These are phyloP conservation scores for Hirudinaria manillensis DNA, from an alignment of 2,888 invertebrate genomes.

Conservation along the genomic window DNA sequence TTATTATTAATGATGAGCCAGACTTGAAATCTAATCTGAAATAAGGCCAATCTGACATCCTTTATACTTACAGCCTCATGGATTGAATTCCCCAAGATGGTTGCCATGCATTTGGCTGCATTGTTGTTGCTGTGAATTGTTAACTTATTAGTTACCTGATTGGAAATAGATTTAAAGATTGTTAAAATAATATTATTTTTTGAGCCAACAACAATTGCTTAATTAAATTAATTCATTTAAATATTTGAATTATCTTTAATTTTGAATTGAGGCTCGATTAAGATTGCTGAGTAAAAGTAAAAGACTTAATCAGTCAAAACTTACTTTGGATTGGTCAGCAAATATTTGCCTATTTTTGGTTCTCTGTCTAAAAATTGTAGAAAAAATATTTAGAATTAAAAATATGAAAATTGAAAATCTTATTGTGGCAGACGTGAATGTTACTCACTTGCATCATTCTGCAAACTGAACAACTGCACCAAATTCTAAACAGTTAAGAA, in stretches of 20 bases:
- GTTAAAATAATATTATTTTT: no score
- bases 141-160: background rate
- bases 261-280: no score
- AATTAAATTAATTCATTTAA: no score
- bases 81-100: constrained; percentile 13
- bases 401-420: no score
- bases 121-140: background rate
- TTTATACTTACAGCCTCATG: constrained; percentile 7
- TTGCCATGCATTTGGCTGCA: constrained; percentile 23
- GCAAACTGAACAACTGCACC: no score
- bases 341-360: constrained; percentile 3
- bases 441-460: no score
- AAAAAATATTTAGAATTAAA: background rate
- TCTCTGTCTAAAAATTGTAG: background rate
- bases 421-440: no score
- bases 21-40: background rate
- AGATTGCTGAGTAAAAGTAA: no score
- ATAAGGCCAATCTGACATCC: background rate
- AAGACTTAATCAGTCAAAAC: background rate
- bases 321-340: constrained; percentile 26
- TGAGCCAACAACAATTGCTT: no score
- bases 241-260: no score
- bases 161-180: no score
- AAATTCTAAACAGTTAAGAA: no score
- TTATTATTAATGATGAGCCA: background rate